Base-by-base conservation (phyloP, 2,797 vertebrate species). In the Micrastur ruficollis region DNA sequence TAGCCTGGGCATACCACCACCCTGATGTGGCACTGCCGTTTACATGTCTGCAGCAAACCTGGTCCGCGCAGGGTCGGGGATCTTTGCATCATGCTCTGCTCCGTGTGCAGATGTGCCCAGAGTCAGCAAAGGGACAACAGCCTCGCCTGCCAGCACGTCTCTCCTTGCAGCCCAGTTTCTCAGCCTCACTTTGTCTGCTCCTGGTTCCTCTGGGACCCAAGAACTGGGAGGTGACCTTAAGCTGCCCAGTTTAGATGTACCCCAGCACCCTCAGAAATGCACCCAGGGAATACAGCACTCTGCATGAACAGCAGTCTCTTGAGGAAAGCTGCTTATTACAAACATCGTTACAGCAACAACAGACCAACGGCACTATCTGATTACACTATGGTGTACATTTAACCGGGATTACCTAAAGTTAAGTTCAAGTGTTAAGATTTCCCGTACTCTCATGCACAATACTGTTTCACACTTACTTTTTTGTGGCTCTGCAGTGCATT, bases 321-420 rank as follows among this genome's bases (percentile, higher is more conserved):
- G 15, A 72, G 83, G 88, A 95, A 92, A 94, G 71, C 92, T 68
- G 44, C 86, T 91, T 85, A 66, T 44, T 65, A n/a, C 84, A 86
- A 89, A 61, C 47, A 40, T 49, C 52, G 50, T 87, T 75, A 80
- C 34, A 81, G 55, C 91, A 47, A 85, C 70, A 81, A 29, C 59
- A 65, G 68, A 74, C 46, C 68, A 50, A 11, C 2, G 2, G 72
- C 91, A 70, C 10, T 4, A 83, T 61, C 84, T 72, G 72, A 72
- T 91, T 67, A 76, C 53, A 23, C 50, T 3, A 0, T 0, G 7
- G 68, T 74, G 79, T 61, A 74, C 81, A 10, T 75, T 88, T 86
- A 93, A 91, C 76, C n/a, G 63, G 75, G 65, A 86, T 81, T 86
- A 94, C 34, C 76, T 59, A 25, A 59, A 50, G 32, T 32, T 42